Base-by-base conservation (phyloP, 2,113 vertebrate species). In the Rhabdornis inornatus region DNA sequence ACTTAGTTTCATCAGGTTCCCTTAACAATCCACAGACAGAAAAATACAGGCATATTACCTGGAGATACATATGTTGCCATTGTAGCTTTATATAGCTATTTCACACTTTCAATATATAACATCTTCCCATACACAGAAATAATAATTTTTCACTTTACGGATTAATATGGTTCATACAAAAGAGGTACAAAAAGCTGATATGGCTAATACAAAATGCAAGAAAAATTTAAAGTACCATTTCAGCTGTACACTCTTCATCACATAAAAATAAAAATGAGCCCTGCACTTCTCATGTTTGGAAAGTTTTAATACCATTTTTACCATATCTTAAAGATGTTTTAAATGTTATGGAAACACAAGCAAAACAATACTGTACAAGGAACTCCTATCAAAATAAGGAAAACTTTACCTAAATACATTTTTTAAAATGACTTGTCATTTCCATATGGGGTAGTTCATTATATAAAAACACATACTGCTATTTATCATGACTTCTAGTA, bases 381-480 rank as follows among this genome's bases (percentile, higher is more conserved):
- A 78, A 64, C 2, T 37, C 23, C 22, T 23, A 87, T 2, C 7
- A 66, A 87, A 87, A 49, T 0, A 15, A 0, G 1, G 10, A n/a
- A 91, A 71, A 68, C 2, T n/a, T 52, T 17, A 70, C 8, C 18
- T 24, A 69, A 53, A 7, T 21, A 42, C 15, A 17, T 22, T 61
- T 87, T 56, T 7, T 8, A 13, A 84, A 42, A 42, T 40, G 2
- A 14, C 5, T 55, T 81, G 35, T 50, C 5, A 7, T 21, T 66
- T 64, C 6, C 13, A 40, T 6, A 52, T 6, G 8, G 27, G 13
- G 83, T 5, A 47, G 7, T 8, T 57, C 2, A n/a, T 25, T 45
- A 33, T 3, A 15, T 12, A 42, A 47, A 42, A 56, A 52, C 5
- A 0, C 28, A 9, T 53, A 21, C 7, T 2, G 0, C 37, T 79